Conservation (phyloP, 2,113 vertebrate species). For the Lutjanus erythropterus region DNA sequence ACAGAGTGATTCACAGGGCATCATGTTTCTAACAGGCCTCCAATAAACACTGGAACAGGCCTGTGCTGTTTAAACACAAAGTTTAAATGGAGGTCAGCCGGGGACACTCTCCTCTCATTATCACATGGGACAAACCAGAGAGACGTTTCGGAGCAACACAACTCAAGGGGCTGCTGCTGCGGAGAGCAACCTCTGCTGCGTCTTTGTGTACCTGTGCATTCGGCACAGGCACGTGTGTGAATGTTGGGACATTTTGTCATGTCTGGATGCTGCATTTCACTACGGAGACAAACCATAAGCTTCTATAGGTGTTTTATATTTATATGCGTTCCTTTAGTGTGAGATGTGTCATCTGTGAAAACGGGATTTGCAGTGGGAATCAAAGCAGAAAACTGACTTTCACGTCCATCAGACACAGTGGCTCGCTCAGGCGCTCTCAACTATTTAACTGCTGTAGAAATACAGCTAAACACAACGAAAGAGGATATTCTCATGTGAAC, state of each 20-base stretch:
- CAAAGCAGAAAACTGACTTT: background rate
- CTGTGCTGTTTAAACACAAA: conserved; percentile 55
- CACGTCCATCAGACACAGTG: background rate
- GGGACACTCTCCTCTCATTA: conserved; percentile 59
- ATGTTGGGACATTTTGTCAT: background rate
- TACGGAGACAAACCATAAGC: background rate
- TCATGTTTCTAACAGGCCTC: conserved; percentile 63
- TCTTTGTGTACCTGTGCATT: background rate
- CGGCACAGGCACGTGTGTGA: background rate
- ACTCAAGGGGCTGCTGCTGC: no score
- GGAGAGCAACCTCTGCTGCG: background rate
- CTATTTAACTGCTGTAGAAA: no score
- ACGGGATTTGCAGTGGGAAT: background rate
- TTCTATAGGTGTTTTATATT: background rate
- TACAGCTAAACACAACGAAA: no score
- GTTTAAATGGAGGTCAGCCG: conserved; percentile 59
- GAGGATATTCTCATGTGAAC: no score
- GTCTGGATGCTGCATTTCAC: background rate
- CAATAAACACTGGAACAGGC: conserved; percentile 64
- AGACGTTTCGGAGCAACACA: background rate
- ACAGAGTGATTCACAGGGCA: conserved; percentile 55
- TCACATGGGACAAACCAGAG: conserved; percentile 16
- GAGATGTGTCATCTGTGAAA: background rate
- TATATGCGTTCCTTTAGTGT: background rate
- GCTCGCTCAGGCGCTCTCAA: no score